phyloP scores from a whole-genome alignment of 1,140 invertebrate genomes.

The Drosophila santomea region DNA sequence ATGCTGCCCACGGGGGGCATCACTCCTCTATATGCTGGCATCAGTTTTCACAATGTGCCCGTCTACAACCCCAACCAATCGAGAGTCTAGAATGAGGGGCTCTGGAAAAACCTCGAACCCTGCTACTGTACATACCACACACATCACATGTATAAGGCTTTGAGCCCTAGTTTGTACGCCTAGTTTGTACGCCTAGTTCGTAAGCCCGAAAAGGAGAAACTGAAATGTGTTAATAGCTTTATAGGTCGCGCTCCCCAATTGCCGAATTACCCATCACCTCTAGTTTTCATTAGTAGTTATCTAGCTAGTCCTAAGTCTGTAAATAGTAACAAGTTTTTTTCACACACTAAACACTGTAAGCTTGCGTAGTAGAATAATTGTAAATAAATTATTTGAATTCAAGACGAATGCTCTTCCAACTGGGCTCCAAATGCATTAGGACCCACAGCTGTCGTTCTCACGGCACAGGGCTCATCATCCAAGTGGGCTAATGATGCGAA shows the following conservation, averaged over 20 bases:
- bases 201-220: slow-evolving; percentile 33
- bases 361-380: slow-evolving; percentile 7
- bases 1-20: slow-evolving; percentile 27
- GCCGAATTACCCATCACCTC: not conserved
- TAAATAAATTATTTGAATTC: slow-evolving; percentile 16
- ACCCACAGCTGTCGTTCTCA: slow-evolving; percentile 1
- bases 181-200: slow-evolving; percentile 20
- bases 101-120: not conserved
- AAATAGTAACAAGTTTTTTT: slow-evolving; percentile 24
- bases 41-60: slow-evolving; percentile 84
- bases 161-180: slow-evolving; percentile 22
- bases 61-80: slow-evolving; percentile 75
- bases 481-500: slow-evolving; percentile 18
- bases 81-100: slow-evolving; percentile 49
- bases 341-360: slow-evolving; percentile 2
- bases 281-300: slow-evolving; percentile 13
- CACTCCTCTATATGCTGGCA: slow-evolving; percentile 75
- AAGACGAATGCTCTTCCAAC: not conserved
- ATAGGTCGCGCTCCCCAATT: slow-evolving; percentile 1
- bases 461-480: slow-evolving; percentile 4
- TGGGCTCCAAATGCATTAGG: not conserved
- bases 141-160: slow-evolving; percentile 16
- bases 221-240: slow-evolving; percentile 81
- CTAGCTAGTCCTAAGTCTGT: slow-evolving; percentile 27
- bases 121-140: slow-evolving; percentile 4